phyloP scores from a whole-genome alignment of 2,797 vertebrate species.

The Rhodeus uyekii region DNA sequence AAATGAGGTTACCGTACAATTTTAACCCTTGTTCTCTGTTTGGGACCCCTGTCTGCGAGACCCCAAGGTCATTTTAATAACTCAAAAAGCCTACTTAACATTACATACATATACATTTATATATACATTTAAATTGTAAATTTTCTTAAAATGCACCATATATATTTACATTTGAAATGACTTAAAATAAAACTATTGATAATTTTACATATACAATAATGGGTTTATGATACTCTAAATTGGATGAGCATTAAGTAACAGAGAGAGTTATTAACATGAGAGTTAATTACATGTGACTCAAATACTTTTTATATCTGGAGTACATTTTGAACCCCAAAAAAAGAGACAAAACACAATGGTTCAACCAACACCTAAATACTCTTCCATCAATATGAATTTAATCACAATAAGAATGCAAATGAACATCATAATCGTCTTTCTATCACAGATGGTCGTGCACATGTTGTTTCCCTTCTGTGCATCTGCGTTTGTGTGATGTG shows the following conservation, averaged over 20 bases:
- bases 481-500: background rate
- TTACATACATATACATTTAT: too few species aligned
- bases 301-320: background rate
- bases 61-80: background rate
- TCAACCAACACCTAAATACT: background rate
- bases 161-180: too few species aligned
- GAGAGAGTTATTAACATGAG: too few species aligned
- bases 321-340: background rate
- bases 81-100: background rate
- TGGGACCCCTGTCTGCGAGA: background rate
- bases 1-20: background rate
- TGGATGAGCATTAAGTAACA: background rate
- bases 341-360: background rate
- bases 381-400: background rate
- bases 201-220: background rate
- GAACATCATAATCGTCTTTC: conserved; percentile 12
- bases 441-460: conserved; percentile 32
- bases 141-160: too few species aligned
- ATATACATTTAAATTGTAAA: too few species aligned
- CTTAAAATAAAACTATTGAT: background rate
- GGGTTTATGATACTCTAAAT: background rate
- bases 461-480: background rate
- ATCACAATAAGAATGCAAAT: conserved; percentile 7
- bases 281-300: background rate
- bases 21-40: conserved; percentile 19